These are phyloP conservation scores for Pseudomugil gertrudae DNA, from an alignment of 2,797 vertebrate species.

Conservation along the genomic window DNA sequence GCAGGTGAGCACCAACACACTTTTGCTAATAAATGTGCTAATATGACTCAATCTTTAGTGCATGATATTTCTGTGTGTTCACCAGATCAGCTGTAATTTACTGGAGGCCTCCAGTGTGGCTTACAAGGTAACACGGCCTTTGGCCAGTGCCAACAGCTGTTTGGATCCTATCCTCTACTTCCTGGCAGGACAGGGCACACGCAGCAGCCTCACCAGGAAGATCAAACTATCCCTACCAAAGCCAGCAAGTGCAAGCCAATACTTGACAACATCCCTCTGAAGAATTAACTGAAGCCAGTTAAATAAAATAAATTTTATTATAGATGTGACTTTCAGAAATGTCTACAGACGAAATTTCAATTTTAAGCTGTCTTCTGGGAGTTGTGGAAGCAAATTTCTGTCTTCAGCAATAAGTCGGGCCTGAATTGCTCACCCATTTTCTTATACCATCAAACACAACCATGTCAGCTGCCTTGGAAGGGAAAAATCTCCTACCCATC, in stretches of 20 bases:
- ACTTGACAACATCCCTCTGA: constrained; percentile 59
- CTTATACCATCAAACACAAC: no score
- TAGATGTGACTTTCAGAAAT: neutral
- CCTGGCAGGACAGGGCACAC: constrained; percentile 87
- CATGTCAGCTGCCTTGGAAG: no score
- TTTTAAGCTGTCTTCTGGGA: neutral
- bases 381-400: neutral
- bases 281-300: neutral
- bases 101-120: constrained; percentile 88
- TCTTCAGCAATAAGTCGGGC: neutral
- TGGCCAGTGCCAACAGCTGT: constrained; percentile 95
- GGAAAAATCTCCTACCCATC: no score
- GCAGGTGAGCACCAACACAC: constrained; percentile 51
- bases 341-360: neutral
- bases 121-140: constrained; percentile 92
- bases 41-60: neutral
- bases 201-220: constrained; percentile 66
- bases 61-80: constrained; percentile 13
- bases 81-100: constrained; percentile 83
- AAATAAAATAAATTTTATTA: neutral
- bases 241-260: neutral
- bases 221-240: constrained; percentile 19
- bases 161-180: constrained; percentile 95
- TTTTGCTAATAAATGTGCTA: neutral
- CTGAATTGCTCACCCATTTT: no score